These are phyloP conservation scores for Heterodera carotae DNA, from an alignment of 1,140 invertebrate genomes.

Conservation along the genomic window DNA sequence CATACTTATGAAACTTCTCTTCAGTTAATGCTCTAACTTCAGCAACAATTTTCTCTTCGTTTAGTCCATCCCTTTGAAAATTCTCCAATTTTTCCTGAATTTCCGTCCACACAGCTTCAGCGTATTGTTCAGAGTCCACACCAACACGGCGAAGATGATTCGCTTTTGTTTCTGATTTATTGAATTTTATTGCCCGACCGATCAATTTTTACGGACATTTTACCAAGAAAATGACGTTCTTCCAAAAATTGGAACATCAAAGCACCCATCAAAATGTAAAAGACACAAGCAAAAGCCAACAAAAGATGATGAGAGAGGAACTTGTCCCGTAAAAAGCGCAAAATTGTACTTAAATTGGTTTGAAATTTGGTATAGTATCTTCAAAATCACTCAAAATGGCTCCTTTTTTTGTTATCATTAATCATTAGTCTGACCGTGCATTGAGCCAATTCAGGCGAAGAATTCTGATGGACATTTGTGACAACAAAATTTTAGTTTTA, in stretches of 20 bases:
- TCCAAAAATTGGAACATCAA: constrained; percentile 25
- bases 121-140: constrained; percentile 38
- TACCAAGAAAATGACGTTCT: constrained; percentile 15
- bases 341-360: not conserved
- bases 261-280: constrained; percentile 21
- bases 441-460: not conserved
- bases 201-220: constrained; percentile 2
- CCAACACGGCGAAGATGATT: constrained; percentile 11
- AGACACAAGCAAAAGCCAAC: constrained; percentile 19
- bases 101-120: constrained; percentile 47
- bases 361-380: too few relatives aligned
- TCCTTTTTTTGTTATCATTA: too few relatives aligned
- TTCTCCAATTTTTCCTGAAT: constrained; percentile 38
- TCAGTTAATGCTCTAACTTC: not conserved
- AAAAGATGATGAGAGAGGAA: constrained; percentile 25
- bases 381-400: not conserved
- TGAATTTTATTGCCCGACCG: too few relatives aligned
- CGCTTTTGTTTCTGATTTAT: constrained; percentile 18
- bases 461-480: not conserved
- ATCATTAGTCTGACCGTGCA: not conserved
- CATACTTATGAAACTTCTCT: constrained; percentile 44
- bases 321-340: not conserved
- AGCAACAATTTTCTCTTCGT: not conserved
- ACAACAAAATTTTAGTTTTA: not conserved
- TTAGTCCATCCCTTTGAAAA: constrained; percentile 18